These are phyloP conservation scores for Polypedilum pembai DNA, from an alignment of 1,140 invertebrate species.

Conservation along the genomic window DNA sequence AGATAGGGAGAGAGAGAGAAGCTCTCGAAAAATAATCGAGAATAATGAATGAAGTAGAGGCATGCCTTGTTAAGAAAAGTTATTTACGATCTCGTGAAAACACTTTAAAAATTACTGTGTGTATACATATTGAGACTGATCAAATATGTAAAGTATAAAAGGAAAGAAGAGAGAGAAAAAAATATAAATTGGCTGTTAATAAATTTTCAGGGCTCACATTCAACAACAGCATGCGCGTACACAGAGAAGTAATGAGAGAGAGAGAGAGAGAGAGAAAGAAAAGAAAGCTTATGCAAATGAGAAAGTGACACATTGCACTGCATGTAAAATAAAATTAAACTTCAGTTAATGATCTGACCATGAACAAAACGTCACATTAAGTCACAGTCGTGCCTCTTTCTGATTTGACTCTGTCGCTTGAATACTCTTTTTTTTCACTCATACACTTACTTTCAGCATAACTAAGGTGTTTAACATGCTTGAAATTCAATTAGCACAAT, in stretches of 20 bases:
- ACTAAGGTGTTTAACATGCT: conserved; percentile 6
- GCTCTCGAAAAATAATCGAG: too few species aligned
- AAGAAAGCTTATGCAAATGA: not conserved
- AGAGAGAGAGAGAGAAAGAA: not conserved
- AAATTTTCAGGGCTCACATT: conserved; percentile 24
- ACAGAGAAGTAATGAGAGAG: not conserved
- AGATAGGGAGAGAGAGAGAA: too few species aligned
- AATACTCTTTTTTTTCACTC: not conserved
- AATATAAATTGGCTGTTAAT: conserved; percentile 22
- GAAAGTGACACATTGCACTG: not conserved
- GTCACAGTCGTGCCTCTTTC: not conserved
- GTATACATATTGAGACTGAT: conserved; percentile 9
- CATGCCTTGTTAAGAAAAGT: conserved; percentile 15
- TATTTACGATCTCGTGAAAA: conserved; percentile 25
- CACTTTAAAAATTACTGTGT: conserved; percentile 17
- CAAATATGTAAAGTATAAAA: conserved; percentile 25
- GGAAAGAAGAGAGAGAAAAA: not conserved
- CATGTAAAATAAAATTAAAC: not conserved
- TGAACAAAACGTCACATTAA: conserved; percentile 18
- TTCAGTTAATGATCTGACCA: not conserved
- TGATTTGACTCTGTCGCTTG: not conserved
- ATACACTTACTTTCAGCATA: not conserved
- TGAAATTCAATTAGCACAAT: conserved; percentile 6
- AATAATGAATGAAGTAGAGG: conserved; percentile 22
- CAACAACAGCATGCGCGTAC: conserved; percentile 3